Percentiles rank a stretch among this genome's conserved stretches.
Conservation (phyloP, 2,113 vertebrate species). For the Fregetta grallaria region DNA sequence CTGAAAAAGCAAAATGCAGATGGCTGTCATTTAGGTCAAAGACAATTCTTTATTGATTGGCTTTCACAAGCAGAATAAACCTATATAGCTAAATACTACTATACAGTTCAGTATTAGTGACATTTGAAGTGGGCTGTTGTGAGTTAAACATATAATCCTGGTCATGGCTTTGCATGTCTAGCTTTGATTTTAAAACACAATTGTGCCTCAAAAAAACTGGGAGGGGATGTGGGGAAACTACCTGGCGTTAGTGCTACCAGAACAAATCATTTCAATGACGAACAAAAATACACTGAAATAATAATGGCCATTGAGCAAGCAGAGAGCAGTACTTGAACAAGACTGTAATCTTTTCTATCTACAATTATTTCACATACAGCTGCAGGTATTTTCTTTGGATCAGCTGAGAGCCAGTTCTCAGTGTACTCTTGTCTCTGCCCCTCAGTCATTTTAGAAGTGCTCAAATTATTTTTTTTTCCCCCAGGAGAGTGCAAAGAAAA, state of each 20-base stretch:
- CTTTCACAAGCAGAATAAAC: not conserved
- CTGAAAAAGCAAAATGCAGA: conserved; percentile 2
- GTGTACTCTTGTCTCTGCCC: not conserved
- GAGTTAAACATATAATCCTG: not conserved
- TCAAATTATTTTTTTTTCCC: not conserved
- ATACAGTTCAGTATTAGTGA: conserved; percentile 32
- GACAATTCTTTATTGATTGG: not conserved
- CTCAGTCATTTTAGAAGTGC: not conserved
- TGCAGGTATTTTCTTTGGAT: not conserved
- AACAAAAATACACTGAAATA: not conserved
- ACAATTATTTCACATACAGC: not conserved
- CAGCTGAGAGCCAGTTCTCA: not conserved
- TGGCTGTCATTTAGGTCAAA: not conserved
- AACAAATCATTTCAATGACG: not conserved
- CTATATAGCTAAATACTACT: not conserved
- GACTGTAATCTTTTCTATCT: not conserved
- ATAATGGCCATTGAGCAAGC: not conserved
- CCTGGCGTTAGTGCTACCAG: not conserved
- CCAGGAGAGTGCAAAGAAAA: not conserved
- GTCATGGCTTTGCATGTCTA: not conserved
- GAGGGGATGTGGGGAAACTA: not conserved
- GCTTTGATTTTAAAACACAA: not conserved
- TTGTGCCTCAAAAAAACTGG: not conserved
- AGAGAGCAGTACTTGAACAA: not conserved
- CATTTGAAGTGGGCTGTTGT: conserved; percentile 54